Conservation (phyloP, 2,888 invertebrate genomes). For the Unio pictorum region DNA sequence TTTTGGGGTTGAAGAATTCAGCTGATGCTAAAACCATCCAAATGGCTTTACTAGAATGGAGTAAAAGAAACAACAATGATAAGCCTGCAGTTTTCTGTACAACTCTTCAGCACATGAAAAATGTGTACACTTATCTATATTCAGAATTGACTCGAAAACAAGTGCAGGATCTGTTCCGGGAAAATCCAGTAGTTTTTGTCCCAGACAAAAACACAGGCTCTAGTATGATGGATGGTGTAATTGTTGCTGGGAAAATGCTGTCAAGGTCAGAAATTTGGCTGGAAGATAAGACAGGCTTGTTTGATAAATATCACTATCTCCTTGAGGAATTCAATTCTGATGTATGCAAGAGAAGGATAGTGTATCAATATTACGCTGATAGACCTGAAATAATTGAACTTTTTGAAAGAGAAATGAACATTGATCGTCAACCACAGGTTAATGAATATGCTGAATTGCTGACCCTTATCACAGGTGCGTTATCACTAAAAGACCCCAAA, state of each 20-base stretch:
- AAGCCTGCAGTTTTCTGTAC: constrained; percentile 40
- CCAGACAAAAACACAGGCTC: constrained; percentile 12
- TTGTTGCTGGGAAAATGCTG: constrained; percentile 42
- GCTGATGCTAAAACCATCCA: constrained; percentile 33
- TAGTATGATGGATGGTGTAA: background rate
- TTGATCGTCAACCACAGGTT: constrained; percentile 36
- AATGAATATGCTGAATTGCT: constrained; percentile 48
- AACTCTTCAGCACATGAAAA: constrained; percentile 43
- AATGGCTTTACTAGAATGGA: constrained; percentile 46
- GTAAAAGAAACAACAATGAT: constrained; percentile 25
- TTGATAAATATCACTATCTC: constrained; percentile 35
- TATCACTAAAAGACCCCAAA: constrained; percentile 18
- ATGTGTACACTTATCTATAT: constrained; percentile 50
- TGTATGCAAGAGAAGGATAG: constrained; percentile 28
- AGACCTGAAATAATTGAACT: constrained; percentile 3
- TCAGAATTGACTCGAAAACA: constrained; percentile 46
- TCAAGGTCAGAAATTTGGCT: constrained; percentile 57
- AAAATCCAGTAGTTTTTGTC: constrained; percentile 56
- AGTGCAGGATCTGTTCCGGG: constrained; percentile 48
- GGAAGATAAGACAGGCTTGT: constrained; percentile 54
- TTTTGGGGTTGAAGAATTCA: constrained; percentile 39
- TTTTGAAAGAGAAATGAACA: constrained; percentile 23
- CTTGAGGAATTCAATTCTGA: constrained; percentile 37
- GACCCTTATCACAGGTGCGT: constrained; percentile 27
- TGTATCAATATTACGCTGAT: constrained; percentile 16